Base-by-base conservation (phyloP, 2,113 vertebrate genomes). In the Pitta sordida region DNA sequence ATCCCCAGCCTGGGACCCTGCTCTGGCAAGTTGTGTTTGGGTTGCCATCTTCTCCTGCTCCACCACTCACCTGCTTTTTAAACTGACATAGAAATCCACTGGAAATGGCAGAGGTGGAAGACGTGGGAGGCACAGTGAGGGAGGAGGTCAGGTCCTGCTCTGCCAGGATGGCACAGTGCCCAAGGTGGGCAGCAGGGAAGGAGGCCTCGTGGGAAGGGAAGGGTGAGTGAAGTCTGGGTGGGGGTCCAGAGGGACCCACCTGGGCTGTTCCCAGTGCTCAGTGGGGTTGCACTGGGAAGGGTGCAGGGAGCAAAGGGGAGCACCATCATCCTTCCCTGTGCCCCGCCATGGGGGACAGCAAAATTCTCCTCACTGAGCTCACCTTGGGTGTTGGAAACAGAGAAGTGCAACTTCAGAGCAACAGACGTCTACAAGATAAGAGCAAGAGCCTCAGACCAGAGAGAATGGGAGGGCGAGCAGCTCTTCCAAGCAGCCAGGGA, bases 261-360 rank as follows among this genome's bases (percentile, higher is more conserved):
- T 32, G 56, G 10, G 41, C 53, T 48, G 59, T 56, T 75, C 32
- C 37, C 37, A 23, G 51, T 0, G 0, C 49, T 67, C 39, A 9
- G n/a, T 0, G 4, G 24, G 37, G 56, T 26, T 0, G 0, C 8
- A 34, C 75, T 43, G 49, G 59, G 41, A 26, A 59, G 36, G 60
- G 18, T 5, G 22, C 1, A 2, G 20, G 59, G 39, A 43, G 43
- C 0, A 0, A 70, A 62, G 51, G 24, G 7, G 29, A 63, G 37
- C 53, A 5, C 24, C 37, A 59, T 5, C 32, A 14, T 22, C 64
- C 60, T 30, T 76, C 13, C 0, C 64, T 49, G 49, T n/a, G 36
- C 49, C 29, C n/a, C 46, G 15, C 21, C 7, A 1, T 0, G 0
- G 29, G 71, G 56, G 22, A 60, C 10, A 11, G 10, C 36, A 2